Evolutionary conservation across 2,113 vertebrate genomes (phyloP), one percentile per base, ranked within the genome.

Genomic region (Spea bombifrons): DNA sequence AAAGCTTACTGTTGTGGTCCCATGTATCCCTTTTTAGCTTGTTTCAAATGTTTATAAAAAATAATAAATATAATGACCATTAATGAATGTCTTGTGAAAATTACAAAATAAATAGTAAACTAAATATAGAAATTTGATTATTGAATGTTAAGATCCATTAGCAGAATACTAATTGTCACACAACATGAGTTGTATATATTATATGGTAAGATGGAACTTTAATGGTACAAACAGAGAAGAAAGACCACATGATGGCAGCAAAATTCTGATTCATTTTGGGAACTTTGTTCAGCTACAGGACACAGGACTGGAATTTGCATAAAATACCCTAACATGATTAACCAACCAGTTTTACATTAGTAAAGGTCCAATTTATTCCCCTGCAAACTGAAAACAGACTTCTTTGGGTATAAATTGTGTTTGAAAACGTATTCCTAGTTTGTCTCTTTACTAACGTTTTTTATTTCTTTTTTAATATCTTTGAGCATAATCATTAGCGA

Each of bases 221-320:
- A 30, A 61, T 9, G 30, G 16, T 30, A 17, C 8, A 64, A 9
- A 64, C n/a, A 30, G 8, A 64, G 61, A 5, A 30, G 16, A 71
- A 17, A 78, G 43, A 67, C 78, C 71, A 74, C 78, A 59, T 80
- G 78, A 80, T 67, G 78, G 78, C 78, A 74, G 78, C 66, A 80
- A 50, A 74, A 66, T 68, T 80, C 64, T 74, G 17, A 52, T 43
- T 80, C 50, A 66, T 46, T 72, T 66, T 59, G 50, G 64, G 30
- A 66, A 66, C 8, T 30, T 13, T 49, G 49, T 55, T 48, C n/a
- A 67, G 53, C 64, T 64, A 52, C 65, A 80, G 59, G 68, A 73
- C 17, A 52, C 65, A 80, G 59, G 68, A 73, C 17, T 61, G 71
- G 63, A 79, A 74, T 68, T 61, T 68, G 61, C 53, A 80, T 49